Base-by-base conservation (phyloP, 2,797 vertebrate species). In the Chelmon rostratus region DNA sequence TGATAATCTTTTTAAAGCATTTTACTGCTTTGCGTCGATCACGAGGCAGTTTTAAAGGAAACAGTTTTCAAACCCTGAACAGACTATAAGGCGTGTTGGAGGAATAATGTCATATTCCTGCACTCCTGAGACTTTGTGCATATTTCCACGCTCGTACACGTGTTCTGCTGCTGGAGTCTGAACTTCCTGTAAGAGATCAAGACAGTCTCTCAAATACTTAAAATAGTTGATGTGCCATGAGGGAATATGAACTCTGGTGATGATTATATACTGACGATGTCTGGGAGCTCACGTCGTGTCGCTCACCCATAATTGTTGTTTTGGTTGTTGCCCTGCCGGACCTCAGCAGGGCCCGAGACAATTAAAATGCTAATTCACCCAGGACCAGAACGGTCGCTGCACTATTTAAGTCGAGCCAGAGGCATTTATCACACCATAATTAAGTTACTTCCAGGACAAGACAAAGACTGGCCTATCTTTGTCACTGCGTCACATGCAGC, bases 261-360 rank as follows among this genome's bases (percentile, higher is more conserved):
- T 90, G 88, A 91, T 94, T 92, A 91, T 68, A 89, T 35, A 73
- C 79, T 21, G 73, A 86, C 68, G 83, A 80, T 16, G 71, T 79
- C 85, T 78, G 57, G 7, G 78, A 66, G 75, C 78, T 80, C 79
- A 66, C 72, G 64, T 91, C 89, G 85, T 7, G 88, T 90, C 86
- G 81, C 80, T 88, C 79, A 84, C 88, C 88, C 88, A 86, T 86
- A 13, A 42, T 9, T 42, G 8, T 42, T 42, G 8, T 13, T 42
- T 42, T 9, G 40, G 13, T 87, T 76, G 68, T 66, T 83, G 61
- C 59, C 62, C 57, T 8, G 53, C 59, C 35, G 79, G 84, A 75
- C 77, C 77, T 83, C 82, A 58, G 84, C 82, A 10, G 76, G 64
- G 67, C 49, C 64, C 23, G 19, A 67, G 68, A 81, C 77, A 86